Evolutionary conservation across 2,113 vertebrate species (phyloP), one percentile per base, ranked within the genome.

Genomic region (Helogale parvula): DNA sequence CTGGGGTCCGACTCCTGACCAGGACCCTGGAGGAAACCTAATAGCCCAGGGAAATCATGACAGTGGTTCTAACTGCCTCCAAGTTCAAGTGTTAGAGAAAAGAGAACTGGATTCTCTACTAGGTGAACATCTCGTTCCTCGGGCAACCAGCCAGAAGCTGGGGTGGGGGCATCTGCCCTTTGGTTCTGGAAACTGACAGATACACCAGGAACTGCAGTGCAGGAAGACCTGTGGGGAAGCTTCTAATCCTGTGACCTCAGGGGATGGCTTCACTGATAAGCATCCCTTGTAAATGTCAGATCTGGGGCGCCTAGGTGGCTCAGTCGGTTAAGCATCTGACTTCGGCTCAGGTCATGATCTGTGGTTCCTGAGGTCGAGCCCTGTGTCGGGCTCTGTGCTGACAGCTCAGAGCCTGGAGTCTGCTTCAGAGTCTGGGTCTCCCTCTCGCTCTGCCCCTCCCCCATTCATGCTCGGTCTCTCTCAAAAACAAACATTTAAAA

Each of bases 221-320:
- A 77, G 33, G 16, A 17, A 60, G 71, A 81, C 47, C 66, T 82
- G 6, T 45, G 88, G 92, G 66, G 86, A 60, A 41, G 45, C 41
- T 84, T 68, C 16, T 54, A 93, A 77, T 71, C 69, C 33, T 29
- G 31, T 19, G 68, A 81, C 41, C 27, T 80, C 81, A 87, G n/a
- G 57, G 89, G 83, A 84, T 93, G 52, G 23, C 80, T 52, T 84
- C 92, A 71, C 80, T 90, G 93, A 29, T 84, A 97, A 72, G 65
- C 27, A 60, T 63, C 97, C 81, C 93, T 93, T 91, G 92, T 84
- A 69, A 74, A 83, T 47, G 52, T 29, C 25, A 29, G 33, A 35
- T 69, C 7, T 87, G 87, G 52, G 52, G 52, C 15, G 15, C 52
- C 52, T 54, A 16, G 52, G 52, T 5, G 52, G 13, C 52, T 52